Evolutionary conservation across 1,140 invertebrate species (phyloP).

Genomic region (Pseudomyrmex cubaensis): DNA sequence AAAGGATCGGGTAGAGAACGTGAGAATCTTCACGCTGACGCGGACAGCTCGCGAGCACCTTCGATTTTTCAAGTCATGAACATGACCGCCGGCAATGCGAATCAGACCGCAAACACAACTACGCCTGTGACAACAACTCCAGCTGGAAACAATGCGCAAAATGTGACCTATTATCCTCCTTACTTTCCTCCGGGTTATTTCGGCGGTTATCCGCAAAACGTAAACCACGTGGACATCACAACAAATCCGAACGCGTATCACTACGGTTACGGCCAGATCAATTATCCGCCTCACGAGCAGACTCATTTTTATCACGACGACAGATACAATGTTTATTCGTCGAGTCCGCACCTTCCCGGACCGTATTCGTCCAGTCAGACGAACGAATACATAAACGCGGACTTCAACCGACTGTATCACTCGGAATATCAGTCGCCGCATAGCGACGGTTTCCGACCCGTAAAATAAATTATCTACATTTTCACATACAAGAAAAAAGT

Average conservation of each 20-base stretch:
- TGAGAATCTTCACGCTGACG: constrained; percentile 4
- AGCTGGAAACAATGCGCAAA: background rate
- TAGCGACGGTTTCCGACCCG: constrained; percentile 48
- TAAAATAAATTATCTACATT: background rate
- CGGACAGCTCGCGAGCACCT: background rate
- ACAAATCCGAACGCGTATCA: constrained; percentile 41
- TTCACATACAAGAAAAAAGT: background rate
- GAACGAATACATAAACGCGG: constrained; percentile 25
- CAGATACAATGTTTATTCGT: constrained; percentile 37
- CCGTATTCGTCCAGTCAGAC: constrained; percentile 34
- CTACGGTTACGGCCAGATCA: constrained; percentile 26
- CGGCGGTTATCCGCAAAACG: constrained; percentile 77
- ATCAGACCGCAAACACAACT: constrained; percentile 25
- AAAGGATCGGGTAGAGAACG: background rate
- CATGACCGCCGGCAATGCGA: background rate
- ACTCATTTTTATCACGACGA: constrained; percentile 63
- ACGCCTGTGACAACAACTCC: background rate
- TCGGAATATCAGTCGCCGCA: constrained; percentile 32
- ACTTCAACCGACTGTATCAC: constrained; percentile 42
- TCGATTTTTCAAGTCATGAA: background rate
- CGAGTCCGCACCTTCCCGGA: constrained; percentile 19
- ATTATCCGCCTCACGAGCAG: constrained; percentile 59
- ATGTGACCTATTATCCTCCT: constrained; percentile 5
- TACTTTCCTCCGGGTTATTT: constrained; percentile 73
- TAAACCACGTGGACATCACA: constrained; percentile 75